Conservation (phyloP, 92 coral and sea anemone genomes). For the Phenganax stokvisi region DNA sequence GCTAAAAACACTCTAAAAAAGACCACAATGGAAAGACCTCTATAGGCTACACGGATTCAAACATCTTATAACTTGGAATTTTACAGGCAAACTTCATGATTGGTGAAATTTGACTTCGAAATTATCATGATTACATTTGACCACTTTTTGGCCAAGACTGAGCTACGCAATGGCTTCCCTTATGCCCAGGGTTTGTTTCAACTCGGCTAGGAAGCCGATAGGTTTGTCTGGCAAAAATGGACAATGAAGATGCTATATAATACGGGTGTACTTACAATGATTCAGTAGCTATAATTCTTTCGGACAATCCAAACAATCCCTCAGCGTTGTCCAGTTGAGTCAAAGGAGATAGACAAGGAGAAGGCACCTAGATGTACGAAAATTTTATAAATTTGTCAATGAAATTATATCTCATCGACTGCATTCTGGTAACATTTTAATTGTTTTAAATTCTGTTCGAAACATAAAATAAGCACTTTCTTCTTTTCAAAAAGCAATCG, state of each 20-base stretch:
- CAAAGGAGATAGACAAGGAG: constrained; percentile 86
- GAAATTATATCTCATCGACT: too few relatives aligned
- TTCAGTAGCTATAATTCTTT: constrained; percentile 94
- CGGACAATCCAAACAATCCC: constrained; percentile 87
- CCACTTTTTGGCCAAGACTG: neutral
- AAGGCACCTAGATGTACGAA: constrained; percentile 61
- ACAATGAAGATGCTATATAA: neutral
- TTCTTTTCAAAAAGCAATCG: too few relatives aligned
- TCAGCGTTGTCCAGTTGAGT: constrained; percentile 73
- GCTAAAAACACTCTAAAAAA: constrained; percentile 81
- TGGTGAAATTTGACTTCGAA: neutral
- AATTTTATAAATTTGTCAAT: neutral
- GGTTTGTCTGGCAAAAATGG: neutral
- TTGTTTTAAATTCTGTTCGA: too few relatives aligned
- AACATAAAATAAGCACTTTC: too few relatives aligned
- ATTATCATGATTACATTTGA: neutral
- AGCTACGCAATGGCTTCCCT: too few relatives aligned
- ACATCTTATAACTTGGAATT: too few relatives aligned
- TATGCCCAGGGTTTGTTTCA: too few relatives aligned
- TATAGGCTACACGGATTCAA: too few relatives aligned
- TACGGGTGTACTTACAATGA: constrained; percentile 68
- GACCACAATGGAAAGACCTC: neutral
- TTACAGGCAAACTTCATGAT: neutral
- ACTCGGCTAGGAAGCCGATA: too few relatives aligned
- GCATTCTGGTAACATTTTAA: too few relatives aligned